A percentile compares a stretch with the other conserved stretches of the same genome.
Evolutionary conservation across 2,797 vertebrate genomes (phyloP).

Genomic region (Halcyon chelicuti): DNA sequence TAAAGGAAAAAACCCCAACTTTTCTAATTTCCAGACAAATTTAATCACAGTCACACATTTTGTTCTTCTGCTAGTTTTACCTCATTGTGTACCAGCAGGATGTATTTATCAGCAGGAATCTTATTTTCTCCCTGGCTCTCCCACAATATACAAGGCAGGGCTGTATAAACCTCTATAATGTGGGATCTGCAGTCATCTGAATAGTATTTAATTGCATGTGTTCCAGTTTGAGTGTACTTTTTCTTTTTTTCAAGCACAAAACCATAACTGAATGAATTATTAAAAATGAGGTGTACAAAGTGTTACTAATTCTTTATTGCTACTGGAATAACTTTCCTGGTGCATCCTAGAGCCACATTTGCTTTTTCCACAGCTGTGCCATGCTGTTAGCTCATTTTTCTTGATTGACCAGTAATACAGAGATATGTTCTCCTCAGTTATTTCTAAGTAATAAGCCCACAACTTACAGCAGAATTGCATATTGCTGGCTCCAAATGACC

Average conservation of each 20-base stretch:
- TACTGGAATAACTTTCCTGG: not conserved
- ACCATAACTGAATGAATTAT: not conserved
- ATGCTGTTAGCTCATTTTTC: not conserved
- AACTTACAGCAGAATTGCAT: constrained; percentile 19
- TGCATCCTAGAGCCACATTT: not conserved
- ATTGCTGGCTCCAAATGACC: constrained; percentile 33
- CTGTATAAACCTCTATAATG: not conserved
- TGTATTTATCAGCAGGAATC: constrained; percentile 8
- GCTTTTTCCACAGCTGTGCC: not conserved
- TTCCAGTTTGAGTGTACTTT: not conserved
- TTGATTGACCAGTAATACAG: not conserved
- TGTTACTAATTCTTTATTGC: not conserved
- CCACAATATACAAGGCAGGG: not conserved
- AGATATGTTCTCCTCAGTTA: not conserved
- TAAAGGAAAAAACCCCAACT: not conserved
- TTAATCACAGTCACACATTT: not conserved
- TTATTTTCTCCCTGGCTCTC: not conserved
- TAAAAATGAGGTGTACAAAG: not conserved
- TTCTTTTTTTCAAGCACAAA: not conserved
- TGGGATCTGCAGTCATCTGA: not conserved
- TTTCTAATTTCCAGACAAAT: not conserved
- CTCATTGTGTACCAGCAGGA: not conserved
- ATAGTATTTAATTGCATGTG: not conserved
- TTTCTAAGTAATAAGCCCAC: constrained; percentile 9
- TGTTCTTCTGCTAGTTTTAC: constrained; percentile 1